Base-by-base conservation (phyloP, 2,113 vertebrate genomes). In the Myiozetetes cayanensis region DNA sequence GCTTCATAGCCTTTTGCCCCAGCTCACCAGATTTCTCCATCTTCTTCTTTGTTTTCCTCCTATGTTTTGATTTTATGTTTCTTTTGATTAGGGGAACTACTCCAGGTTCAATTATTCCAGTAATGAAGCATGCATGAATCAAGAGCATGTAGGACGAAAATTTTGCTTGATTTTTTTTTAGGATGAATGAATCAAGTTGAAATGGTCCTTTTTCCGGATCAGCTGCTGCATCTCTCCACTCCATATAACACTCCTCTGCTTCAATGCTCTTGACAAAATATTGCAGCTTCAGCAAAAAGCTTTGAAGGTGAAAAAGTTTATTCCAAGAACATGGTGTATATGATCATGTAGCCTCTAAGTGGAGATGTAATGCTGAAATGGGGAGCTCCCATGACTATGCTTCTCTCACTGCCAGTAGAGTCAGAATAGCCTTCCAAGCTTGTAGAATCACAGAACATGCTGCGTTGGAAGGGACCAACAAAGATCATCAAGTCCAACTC, bases 281-380 rank as follows among this genome's bases (percentile, higher is more conserved):
- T 41, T 95, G 89, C 81, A 89, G 70, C 30, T 88, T 94, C 94
- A 96, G 72, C 90, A 93, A 86, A 95, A 97, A 85, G 1, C 23
- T 89, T 58, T 93, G 82, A 94, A 93, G 73, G 85, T 92, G 58
- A 95, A 89, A 87, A 91, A 55, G n/a, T 77, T 96, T 73, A 30
- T 72, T 86, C 25, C 27, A 62, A 94, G 85, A 78, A 50, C 13
- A 17, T 47, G 2, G 5, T 46, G 22, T 52, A 12, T 68, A 39
- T 63, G 18, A 72, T 18, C 3, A 4, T 8, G n/a, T 21, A 52
- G 10, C 46, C 33, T 93, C 28, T 71, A 70, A 68, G 28, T 50
- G 66, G 22, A 84, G 61, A 72, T 19, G 10, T 70, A 55, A 72
- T 24, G 58, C 25, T 9, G 5, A 86, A 58, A 3, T 39, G 24